Evolutionary conservation across 2,888 invertebrate genomes (phyloP), one percentile per base, ranked within the genome.

Genomic region (Lasioglossum morio): DNA sequence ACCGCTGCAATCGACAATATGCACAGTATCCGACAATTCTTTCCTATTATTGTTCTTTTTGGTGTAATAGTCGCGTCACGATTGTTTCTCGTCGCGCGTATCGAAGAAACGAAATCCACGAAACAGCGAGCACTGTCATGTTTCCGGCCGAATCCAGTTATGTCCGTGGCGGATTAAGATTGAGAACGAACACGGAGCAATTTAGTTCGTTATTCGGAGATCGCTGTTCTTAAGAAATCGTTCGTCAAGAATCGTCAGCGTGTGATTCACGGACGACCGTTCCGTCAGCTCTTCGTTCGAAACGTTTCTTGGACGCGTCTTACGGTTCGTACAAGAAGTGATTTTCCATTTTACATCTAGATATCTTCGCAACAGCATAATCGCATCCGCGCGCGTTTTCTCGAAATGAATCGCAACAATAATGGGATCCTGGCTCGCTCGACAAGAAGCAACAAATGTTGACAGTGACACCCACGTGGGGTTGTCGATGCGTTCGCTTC

Each of bases 71-170:
- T 63, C 5, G 30, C 7, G 14, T 63, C 16, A 30, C 4, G 3
- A 66, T 30, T 19, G 16, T 66, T 34, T 23, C 37, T n/a, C 69
- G n/a, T 69, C 10, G 10, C 69, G 69, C 69, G 37, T 69, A n/a
- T 69, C 69, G 23, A n/a, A n/a, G 69, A 69, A 69, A 30, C 16
- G 4, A 40, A 46, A 2, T 77, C 34, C n/a, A 30, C 10, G 10
- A n/a, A 53, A 53, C 53, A 53, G 23, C 34, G 43, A 30, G 10
- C 23, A 23, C 46, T 34, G 23, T 4, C 16, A 46, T 23, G 43
- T 46, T 66, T 30, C 66, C 63, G 30, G 43, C 46, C 30, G 30
- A 70, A 60, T 66, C 66, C 40, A 19, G 69, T 69, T 37, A 69
- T 3, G 23, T 40, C 10, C 23, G 37, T 12, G 66, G 34, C 34